Conservation (phyloP, 2,113 vertebrate species). For the Tragelaphus scriptus region DNA sequence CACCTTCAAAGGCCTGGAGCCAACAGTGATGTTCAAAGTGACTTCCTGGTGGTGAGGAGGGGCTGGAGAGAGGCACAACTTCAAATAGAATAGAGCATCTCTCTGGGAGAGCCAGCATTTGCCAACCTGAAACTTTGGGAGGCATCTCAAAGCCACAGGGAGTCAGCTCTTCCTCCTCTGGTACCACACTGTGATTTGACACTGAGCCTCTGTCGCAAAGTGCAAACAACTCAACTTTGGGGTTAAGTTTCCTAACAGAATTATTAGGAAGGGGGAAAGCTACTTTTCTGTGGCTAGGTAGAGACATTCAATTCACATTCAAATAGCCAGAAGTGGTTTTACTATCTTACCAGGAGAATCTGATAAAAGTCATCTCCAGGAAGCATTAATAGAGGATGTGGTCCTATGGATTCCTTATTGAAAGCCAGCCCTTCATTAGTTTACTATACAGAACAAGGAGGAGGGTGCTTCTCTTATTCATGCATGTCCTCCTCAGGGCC, state of each 20-base stretch:
- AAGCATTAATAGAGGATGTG: not conserved
- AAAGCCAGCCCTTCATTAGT: not conserved
- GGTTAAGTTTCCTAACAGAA: not conserved
- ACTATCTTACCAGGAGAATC: not conserved
- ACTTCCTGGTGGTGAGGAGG: not conserved
- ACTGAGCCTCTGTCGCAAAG: not conserved
- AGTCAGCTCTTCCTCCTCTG: not conserved
- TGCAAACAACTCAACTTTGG: not conserved
- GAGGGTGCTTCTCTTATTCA: not conserved
- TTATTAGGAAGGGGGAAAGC: not conserved
- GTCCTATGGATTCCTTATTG: not conserved
- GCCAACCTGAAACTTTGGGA: not conserved
- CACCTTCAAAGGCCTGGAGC: conserved; percentile 12
- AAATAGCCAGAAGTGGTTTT: not conserved
- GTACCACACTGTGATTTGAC: not conserved
- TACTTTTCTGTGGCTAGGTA: not conserved
- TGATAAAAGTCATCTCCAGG: not conserved
- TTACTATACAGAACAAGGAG: not conserved
- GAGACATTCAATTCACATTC: not conserved
- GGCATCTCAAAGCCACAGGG: not conserved
- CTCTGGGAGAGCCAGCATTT: not conserved
- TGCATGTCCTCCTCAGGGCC: not conserved
- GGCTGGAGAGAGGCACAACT: not conserved
- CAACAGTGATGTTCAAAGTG: not conserved
- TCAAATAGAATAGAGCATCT: conserved; percentile 15